Evolutionary conservation across 2,797 vertebrate species (phyloP).

Genomic region (Morus bassanus): DNA sequence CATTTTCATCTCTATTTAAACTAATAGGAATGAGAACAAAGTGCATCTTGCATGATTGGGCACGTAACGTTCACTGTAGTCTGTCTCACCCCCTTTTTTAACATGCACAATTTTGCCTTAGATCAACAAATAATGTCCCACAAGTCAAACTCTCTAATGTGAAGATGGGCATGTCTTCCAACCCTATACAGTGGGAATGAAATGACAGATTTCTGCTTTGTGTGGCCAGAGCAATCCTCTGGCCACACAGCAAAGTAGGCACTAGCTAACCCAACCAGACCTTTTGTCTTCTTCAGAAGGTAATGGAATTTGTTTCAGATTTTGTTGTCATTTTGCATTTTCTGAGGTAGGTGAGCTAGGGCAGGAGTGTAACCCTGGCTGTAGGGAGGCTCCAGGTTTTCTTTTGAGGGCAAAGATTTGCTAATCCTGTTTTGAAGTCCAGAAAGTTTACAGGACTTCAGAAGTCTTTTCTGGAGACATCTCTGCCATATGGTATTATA

Average conservation of each 20-base stretch:
- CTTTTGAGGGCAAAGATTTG: not conserved
- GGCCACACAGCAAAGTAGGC: not conserved
- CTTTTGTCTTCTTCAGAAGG: not conserved
- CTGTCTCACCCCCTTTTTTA: not conserved
- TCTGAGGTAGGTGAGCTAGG: not conserved
- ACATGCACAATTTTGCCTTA: not conserved
- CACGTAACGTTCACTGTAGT: not conserved
- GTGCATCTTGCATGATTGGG: not conserved
- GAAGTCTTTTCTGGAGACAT: not conserved
- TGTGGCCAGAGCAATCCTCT: not conserved
- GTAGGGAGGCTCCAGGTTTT: not conserved
- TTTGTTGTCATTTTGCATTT: not conserved
- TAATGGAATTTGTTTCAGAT: not conserved
- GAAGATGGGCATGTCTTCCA: not conserved
- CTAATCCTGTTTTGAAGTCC: not conserved
- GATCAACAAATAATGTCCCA: not conserved
- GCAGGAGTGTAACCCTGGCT: not conserved
- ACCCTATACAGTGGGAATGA: not conserved
- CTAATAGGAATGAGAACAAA: not conserved
- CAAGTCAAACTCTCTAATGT: not conserved
- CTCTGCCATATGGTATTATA: rapidly evolving
- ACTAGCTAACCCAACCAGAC: not conserved
- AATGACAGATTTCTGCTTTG: not conserved
- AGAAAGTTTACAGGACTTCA: not conserved
- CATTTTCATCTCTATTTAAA: conserved; percentile 3